These are phyloP conservation scores for Anoncus sp. DNA, from an alignment of 2,888 invertebrate genomes.

Conservation along the genomic window DNA sequence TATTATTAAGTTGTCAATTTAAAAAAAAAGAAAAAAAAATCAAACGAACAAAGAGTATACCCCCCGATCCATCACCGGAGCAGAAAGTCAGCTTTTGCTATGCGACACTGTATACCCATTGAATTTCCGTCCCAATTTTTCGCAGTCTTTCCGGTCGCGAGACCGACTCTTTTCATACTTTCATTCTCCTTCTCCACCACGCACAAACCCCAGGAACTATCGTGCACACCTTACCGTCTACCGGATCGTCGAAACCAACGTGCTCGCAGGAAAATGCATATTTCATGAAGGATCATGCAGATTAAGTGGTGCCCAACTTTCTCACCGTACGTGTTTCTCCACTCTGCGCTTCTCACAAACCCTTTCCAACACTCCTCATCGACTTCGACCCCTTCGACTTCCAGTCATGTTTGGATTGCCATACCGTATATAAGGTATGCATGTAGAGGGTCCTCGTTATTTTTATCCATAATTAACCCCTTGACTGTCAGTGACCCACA, in stretches of 20 bases:
- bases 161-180: background rate
- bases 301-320: conserved; percentile 53
- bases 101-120: conserved; percentile 15
- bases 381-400: conserved; percentile 6
- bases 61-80: background rate
- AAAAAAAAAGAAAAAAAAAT: conserved; percentile 21
- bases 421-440: background rate
- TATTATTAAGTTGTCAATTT: conserved; percentile 40
- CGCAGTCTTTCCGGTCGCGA: conserved; percentile 26
- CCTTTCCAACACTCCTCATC: background rate
- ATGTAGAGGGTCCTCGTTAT: background rate
- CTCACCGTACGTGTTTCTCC: conserved; percentile 15
- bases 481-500: too few relatives aligned
- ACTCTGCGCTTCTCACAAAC: conserved; percentile 1
- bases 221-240: background rate
- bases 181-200: conserved; percentile 7
- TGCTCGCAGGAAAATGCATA: conserved; percentile 50
- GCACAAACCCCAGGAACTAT: conserved; percentile 8
- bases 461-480: background rate
- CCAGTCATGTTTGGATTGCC: background rate
- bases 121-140: conserved; percentile 50
- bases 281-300: conserved; percentile 54
- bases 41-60: background rate
- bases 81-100: conserved; percentile 23
- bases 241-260: conserved; percentile 17